A percentile compares a stretch with the other conserved stretches of the same genome.
These are phyloP conservation scores for Coptodon bakossiorum DNA, from an alignment of 2,113 vertebrate species.

Conservation along the genomic window DNA sequence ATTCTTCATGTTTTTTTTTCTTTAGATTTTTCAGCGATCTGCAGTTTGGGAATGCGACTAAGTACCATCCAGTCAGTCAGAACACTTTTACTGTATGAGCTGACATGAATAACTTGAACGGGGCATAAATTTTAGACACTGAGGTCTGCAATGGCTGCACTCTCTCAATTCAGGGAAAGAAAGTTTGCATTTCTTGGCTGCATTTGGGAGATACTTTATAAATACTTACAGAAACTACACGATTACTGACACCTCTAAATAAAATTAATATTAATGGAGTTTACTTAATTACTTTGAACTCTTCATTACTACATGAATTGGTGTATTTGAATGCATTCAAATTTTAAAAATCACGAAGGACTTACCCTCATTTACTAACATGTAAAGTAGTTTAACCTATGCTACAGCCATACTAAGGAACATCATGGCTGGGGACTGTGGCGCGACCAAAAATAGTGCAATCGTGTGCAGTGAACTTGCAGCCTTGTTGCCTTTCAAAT, in stretches of 20 bases:
- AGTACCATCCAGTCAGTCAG: not conserved
- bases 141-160: fast-evolving
- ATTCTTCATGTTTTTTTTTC: not conserved
- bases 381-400: not conserved
- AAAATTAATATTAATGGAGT: not conserved
- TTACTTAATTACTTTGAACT: not conserved
- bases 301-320: fast-evolving
- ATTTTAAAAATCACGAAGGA: not conserved
- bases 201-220: not conserved
- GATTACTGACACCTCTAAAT: not conserved
- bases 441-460: fast-evolving
- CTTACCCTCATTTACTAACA: not conserved
- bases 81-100: not conserved
- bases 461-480: not conserved
- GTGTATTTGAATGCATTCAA: not conserved
- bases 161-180: not conserved
- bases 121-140: not conserved
- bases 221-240: not conserved
- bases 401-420: fast-evolving
- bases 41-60: not conserved
- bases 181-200: not conserved
- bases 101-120: not conserved
- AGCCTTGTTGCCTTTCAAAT: not conserved
- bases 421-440: not conserved
- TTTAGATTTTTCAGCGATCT: not conserved